These are phyloP conservation scores for Onthophagus taurus DNA, from an alignment of 1,140 invertebrate species.

Conservation along the genomic window DNA sequence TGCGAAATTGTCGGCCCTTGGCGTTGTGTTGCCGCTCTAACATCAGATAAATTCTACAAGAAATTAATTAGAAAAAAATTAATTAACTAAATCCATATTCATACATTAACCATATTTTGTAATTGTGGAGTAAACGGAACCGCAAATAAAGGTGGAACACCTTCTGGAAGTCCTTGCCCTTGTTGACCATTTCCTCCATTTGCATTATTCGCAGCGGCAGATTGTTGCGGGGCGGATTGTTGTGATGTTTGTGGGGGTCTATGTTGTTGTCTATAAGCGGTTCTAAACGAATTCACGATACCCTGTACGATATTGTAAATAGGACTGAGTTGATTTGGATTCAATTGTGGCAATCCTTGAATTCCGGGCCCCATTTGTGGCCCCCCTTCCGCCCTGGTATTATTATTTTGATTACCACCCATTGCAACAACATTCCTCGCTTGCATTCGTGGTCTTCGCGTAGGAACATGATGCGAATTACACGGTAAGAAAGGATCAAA, in stretches of 20 bases:
- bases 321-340: constrained; percentile 11
- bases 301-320: constrained; percentile 18
- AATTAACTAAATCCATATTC: neutral
- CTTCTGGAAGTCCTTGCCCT: neutral
- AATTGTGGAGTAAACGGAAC: constrained; percentile 10
- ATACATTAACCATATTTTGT: constrained; percentile 14
- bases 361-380: neutral
- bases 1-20: constrained; percentile 38
- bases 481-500: constrained; percentile 64
- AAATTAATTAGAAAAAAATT: neutral
- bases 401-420: constrained; percentile 8
- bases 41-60: constrained; percentile 23
- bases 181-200: neutral
- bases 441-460: constrained; percentile 21
- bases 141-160: neutral
- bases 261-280: constrained; percentile 11
- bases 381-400: constrained; percentile 1
- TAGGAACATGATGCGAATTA: constrained; percentile 49
- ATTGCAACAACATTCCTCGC: neutral
- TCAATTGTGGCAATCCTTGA: neutral
- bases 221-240: no score
- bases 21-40: neutral
- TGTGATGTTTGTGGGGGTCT: neutral
- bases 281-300: constrained; percentile 17
- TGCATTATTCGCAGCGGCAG: neutral